Evolutionary conservation across 1,140 invertebrate genomes (phyloP).

Genomic region (Drosophila nasuta): DNA sequence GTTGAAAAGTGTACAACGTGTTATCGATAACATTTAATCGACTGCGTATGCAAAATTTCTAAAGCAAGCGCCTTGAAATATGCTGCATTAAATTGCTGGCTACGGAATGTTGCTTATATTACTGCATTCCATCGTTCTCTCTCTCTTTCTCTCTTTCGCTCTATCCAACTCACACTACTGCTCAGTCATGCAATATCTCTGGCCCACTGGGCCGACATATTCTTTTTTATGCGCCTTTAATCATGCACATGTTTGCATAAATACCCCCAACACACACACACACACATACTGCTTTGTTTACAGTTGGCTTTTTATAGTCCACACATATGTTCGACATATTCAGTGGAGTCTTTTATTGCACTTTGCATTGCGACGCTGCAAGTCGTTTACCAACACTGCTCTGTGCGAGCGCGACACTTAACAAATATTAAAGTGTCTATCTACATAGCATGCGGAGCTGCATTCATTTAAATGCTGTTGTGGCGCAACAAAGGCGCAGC

Average conservation of each 20-base stretch:
- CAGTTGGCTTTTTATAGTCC: constrained; percentile 69
- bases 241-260: constrained; percentile 63
- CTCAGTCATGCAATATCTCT: constrained; percentile 3
- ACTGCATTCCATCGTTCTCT: neutral
- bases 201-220: constrained; percentile 38
- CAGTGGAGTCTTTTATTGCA: constrained; percentile 56
- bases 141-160: neutral
- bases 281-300: constrained; percentile 59
- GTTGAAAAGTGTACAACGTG: too few relatives aligned
- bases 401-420: constrained; percentile 36
- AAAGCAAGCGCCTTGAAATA: constrained; percentile 42
- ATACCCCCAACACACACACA: constrained; percentile 12
- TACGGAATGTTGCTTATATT: constrained; percentile 6
- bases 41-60: too few relatives aligned
- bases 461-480: constrained; percentile 37
- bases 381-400: constrained; percentile 64
- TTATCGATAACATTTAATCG: too few relatives aligned
- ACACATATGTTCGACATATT: constrained; percentile 72
- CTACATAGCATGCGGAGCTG: neutral
- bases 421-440: constrained; percentile 41
- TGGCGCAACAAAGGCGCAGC: neutral
- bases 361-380: neutral
- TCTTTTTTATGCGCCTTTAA: constrained; percentile 57
- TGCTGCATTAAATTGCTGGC: constrained; percentile 41
- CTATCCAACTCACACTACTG: constrained; percentile 3